Conservation (phyloP, 2,888 invertebrate species). For the Hemaris fuciformis region DNA sequence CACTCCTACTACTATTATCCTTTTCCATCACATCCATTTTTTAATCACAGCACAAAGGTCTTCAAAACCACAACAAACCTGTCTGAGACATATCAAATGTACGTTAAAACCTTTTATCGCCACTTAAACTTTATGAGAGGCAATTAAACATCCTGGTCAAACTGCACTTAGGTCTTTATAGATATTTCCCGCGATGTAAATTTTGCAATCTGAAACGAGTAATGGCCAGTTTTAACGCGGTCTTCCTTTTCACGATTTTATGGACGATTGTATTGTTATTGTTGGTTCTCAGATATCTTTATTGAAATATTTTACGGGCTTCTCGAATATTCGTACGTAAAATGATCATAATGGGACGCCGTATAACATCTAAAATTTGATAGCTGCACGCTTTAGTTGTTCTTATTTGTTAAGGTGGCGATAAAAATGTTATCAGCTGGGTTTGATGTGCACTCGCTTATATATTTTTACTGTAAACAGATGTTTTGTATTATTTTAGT, state of each 20-base stretch:
- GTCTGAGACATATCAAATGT: not conserved
- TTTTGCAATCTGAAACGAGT: slow-evolving; percentile 6
- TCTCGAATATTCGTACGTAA: slow-evolving; percentile 3
- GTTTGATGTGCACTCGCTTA: not conserved
- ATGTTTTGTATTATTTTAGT: not conserved
- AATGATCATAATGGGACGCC: not conserved
- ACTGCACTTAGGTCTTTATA: slow-evolving; percentile 14
- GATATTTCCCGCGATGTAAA: slow-evolving; percentile 10
- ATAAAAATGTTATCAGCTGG: not conserved
- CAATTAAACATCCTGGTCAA: slow-evolving; percentile 26
- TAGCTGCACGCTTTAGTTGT: not conserved
- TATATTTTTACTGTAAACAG: not conserved
- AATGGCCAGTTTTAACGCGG: not conserved
- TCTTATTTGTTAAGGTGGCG: not conserved
- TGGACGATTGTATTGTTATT: not conserved
- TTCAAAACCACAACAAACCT: not conserved
- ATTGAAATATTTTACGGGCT: not conserved
- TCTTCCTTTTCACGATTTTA: not conserved
- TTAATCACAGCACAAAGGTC: not conserved
- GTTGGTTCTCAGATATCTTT: not conserved
- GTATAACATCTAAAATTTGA: not conserved
- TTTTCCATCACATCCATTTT: too few species aligned
- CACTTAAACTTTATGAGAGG: slow-evolving; percentile 26
- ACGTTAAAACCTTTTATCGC: slow-evolving; percentile 15
- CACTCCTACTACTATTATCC: too few species aligned